Base-by-base conservation (phyloP, 2,888 invertebrate species). In the Eupeodes latifasciatus region DNA sequence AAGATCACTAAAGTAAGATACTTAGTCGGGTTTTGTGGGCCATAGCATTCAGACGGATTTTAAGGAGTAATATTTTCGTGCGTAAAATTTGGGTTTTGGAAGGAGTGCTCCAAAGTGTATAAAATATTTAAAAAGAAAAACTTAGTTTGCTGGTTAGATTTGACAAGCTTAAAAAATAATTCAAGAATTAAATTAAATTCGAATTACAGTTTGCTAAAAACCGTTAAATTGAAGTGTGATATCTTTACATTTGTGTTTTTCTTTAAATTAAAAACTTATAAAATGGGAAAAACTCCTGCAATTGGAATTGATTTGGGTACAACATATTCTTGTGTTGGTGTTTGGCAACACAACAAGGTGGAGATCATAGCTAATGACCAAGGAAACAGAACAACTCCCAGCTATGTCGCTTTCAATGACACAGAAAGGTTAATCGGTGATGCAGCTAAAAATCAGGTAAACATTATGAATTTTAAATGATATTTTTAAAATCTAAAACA, bases 311-410 rank as follows among this genome's bases (percentile, higher is more conserved):
- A 97, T 94, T 95, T 98, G 92, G 98, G 98, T 91, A 98, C 98
- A 53, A 98, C 98, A 9, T 98, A 97, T 93, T 97, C 97, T 51
- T 97, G 97, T 92, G 97, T 97, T 66, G 97, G 97, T 91, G 97
- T 97, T n/a, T 97, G 96, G 95, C 96, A 97, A 92, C 95, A 97
- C 92, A 96, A 96, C 83, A 96, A 96, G 93, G 96, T 97, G 86
- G 96, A 97, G 92, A 97, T 97, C 92, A 97, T 98, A 92, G 97
- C 98, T 81, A 98, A 98, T 92, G 97, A 97, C 92, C 97, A 97
- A 94, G 98, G 97, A 89, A 98, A 98, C 93, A 94, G 97, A 74
- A 97, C 97, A 11, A 98, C 97, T 71, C 97, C 98, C 66, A 97
- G 97, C 89, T 98, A 97, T 93, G 97, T 98, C 71, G 97, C 97